phyloP scores from a whole-genome alignment of 2,888 invertebrate genomes.

The Julus scandinavius region DNA sequence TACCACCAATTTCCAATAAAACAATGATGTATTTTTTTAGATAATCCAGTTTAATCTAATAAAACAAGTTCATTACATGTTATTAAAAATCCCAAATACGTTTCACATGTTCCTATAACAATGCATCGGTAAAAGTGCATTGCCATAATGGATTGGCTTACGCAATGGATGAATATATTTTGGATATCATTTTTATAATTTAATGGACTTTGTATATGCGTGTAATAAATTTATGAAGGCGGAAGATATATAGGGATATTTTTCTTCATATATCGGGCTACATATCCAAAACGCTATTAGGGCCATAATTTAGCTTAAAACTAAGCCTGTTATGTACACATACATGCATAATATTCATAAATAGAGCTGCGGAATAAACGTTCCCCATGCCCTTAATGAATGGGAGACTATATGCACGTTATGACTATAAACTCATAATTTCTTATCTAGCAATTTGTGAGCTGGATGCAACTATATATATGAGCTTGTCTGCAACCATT shows the following conservation, averaged over 20 bases:
- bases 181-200: conserved; percentile 37
- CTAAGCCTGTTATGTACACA: conserved; percentile 19
- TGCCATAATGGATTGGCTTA: neutral
- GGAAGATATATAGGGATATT: conserved; percentile 42
- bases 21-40: neutral
- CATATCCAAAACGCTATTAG: conserved; percentile 42
- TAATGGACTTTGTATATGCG: conserved; percentile 24
- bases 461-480: conserved; percentile 46
- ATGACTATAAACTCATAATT: conserved; percentile 51
- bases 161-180: neutral
- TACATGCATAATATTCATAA: conserved; percentile 27
- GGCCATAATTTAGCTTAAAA: conserved; percentile 46
- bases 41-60: neutral
- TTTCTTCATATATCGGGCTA: conserved; percentile 28
- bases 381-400: conserved; percentile 35
- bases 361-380: conserved; percentile 29
- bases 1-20: neutral
- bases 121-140: neutral
- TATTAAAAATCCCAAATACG: neutral
- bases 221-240: conserved; percentile 12
- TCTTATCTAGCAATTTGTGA: conserved; percentile 52
- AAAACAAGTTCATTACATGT: neutral
- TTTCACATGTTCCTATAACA: neutral
- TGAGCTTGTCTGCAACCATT: conserved; percentile 47
- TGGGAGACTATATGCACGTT: conserved; percentile 38